phyloP scores from a whole-genome alignment of 2,113 vertebrate species.

The Synodontis membranacea region DNA sequence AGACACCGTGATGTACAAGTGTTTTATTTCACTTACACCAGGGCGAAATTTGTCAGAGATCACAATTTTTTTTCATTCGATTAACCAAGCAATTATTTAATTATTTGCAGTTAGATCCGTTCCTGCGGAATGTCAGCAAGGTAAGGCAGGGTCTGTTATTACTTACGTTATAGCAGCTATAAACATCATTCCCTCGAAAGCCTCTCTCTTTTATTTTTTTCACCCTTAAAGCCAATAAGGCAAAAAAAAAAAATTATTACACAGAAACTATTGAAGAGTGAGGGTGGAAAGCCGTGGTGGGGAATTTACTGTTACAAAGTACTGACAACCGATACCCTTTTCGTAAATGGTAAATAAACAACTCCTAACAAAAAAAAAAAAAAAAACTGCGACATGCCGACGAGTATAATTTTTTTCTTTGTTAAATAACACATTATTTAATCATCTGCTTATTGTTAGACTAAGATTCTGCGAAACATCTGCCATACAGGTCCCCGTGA shows the following conservation, averaged over 20 bases:
- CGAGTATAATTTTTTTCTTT: not conserved
- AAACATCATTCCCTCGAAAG: not conserved
- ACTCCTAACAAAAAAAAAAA: too few species aligned
- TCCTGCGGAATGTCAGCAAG: not conserved
- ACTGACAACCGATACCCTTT: not conserved
- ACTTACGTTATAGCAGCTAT: not conserved
- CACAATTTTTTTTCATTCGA: not conserved
- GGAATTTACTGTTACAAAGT: not conserved
- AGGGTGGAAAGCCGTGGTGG: not conserved
- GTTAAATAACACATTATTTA: not conserved
- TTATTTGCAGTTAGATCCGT: not conserved
- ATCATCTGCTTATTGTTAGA: not conserved
- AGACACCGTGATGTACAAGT: not conserved
- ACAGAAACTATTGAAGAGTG: not conserved
- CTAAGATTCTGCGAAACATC: not conserved
- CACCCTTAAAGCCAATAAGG: not conserved
- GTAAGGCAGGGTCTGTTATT: not conserved
- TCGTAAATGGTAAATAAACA: not conserved
- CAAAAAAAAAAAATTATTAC: not conserved
- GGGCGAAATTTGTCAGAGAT: not conserved
- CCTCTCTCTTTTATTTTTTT: not conserved
- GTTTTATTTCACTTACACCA: not conserved
- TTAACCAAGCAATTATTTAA: not conserved
- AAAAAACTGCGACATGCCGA: not conserved
- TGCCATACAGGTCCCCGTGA: not conserved